Evolutionary conservation across 2,888 invertebrate genomes (phyloP), one percentile per base, ranked within the genome.

Genomic region (Lepidocyrtoides sp.): DNA sequence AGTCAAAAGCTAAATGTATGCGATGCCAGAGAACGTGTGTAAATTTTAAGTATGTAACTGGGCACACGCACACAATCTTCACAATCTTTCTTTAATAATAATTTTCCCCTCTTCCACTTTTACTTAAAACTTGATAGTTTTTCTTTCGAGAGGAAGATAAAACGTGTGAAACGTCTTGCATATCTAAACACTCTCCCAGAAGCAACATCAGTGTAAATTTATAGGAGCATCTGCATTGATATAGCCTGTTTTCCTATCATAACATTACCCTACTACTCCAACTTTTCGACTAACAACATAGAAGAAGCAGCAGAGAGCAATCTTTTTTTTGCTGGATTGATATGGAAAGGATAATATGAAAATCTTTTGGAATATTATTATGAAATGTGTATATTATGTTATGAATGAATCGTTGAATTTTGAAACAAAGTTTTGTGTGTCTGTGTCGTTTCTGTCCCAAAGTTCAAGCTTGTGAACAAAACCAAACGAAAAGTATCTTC

Each of bases 91-190:
- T 54, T 26, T 79, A 60, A 63, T 90, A 90, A 84, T 85, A 81
- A 85, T 89, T 84, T 51, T 48, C 89, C 89, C 63, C 75, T 89
- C 66, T 60, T 60, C 57, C 12, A 51, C 29, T 66, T 57, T 54
- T 89, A 89, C 89, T 90, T 90, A 79, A 86, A 91, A 91, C 83
- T 91, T 91, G 91, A 91, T 91, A 88, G 88, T 91, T 91, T 79
- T 91, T 91, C 79, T 79, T 87, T 77, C 23, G 20, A 77, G 14
- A 72, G 7, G n/a, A 83, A 91, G 91, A 91, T 91, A 91, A 91
- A 91, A 91, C 87, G 91, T 88, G 91, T 88, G 91, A 91, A 84
- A 60, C 77, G 88, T 88, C 91, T 91, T 91, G 88, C 88, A 91
- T 88, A 88, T 84, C 88, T 88, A 91, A 91, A 82, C 63, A 44